Conservation (phyloP, 2,113 vertebrate genomes). For the Mohoua ochrocephala region DNA sequence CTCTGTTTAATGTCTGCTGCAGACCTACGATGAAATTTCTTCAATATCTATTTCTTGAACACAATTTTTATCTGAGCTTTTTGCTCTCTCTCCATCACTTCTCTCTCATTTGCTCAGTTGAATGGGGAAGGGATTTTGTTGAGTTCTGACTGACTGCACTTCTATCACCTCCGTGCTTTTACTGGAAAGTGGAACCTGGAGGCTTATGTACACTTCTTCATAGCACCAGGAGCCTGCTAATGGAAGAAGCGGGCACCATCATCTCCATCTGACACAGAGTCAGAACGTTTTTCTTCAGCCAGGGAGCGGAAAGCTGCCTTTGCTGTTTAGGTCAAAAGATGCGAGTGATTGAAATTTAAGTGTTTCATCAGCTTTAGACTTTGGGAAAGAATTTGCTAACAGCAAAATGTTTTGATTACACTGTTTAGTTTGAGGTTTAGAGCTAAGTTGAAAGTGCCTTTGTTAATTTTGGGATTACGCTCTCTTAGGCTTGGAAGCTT, state of each 20-base stretch:
- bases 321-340: not conserved
- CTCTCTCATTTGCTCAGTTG: not conserved
- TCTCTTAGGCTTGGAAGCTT: not conserved
- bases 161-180: not conserved
- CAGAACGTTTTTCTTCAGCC: not conserved
- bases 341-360: not conserved
- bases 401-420: slow-evolving; percentile 3
- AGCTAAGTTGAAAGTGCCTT: not conserved
- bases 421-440: slow-evolving; percentile 38
- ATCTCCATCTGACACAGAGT: not conserved
- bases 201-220: not conserved
- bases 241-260: not conserved
- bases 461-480: slow-evolving; percentile 22
- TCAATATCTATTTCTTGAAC: not conserved
- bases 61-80: not conserved
- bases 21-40: not conserved
- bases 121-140: not conserved
- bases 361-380: not conserved
- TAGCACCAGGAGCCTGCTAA: not conserved
- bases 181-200: not conserved
- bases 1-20: not conserved
- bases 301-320: not conserved
- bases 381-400: slow-evolving; percentile 15
- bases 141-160: not conserved
- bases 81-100: not conserved